These are phyloP conservation scores for Podarcis raffonei DNA, from an alignment of 2,113 vertebrate species.

Conservation along the genomic window DNA sequence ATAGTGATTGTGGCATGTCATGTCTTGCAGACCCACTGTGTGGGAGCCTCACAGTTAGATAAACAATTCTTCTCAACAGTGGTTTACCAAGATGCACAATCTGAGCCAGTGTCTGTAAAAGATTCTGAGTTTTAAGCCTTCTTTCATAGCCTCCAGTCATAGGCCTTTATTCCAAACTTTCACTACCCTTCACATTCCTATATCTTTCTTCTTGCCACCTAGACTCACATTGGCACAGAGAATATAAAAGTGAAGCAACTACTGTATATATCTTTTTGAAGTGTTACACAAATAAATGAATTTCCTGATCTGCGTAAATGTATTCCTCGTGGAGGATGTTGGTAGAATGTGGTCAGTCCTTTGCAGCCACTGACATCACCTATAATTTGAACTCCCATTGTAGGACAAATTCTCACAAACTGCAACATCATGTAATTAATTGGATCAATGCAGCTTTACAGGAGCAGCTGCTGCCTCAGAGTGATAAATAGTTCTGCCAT, in stretches of 20 bases:
- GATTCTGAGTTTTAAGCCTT: background rate
- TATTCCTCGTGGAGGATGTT: background rate
- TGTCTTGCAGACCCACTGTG: background rate
- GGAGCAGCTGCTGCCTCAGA: background rate
- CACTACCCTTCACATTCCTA: too few species aligned
- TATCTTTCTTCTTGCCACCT: too few species aligned
- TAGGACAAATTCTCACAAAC: background rate
- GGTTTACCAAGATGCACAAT: too few species aligned
- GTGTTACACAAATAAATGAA: too few species aligned
- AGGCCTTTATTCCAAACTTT: too few species aligned
- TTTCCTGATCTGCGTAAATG: background rate
- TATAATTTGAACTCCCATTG: background rate
- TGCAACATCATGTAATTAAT: background rate
- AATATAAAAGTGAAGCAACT: too few species aligned
- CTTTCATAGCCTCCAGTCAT: background rate
- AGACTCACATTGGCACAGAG: too few species aligned
- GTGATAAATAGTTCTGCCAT: background rate
- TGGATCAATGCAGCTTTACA: background rate
- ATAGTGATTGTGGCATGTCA: background rate
- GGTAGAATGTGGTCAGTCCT: background rate
- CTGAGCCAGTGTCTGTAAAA: background rate
- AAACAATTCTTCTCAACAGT: too few species aligned
- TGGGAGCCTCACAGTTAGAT: background rate
- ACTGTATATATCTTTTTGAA: too few species aligned
- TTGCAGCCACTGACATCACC: background rate